Base-by-base conservation (phyloP, 2,888 invertebrate genomes). In the Orchesella flavescens region DNA sequence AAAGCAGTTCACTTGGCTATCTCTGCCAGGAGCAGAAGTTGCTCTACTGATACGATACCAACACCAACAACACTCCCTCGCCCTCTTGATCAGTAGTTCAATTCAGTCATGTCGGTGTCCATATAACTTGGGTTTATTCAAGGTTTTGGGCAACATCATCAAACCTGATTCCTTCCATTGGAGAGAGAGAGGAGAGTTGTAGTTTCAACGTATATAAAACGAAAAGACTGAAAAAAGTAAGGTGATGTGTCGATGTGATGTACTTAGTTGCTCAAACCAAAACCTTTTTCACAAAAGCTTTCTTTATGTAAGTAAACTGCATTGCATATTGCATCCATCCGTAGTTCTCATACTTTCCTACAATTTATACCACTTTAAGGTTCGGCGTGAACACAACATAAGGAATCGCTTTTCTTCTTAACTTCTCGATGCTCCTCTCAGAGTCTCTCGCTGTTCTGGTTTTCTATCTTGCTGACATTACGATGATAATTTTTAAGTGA, bases 71-170 rank as follows among this genome's bases (percentile, higher is more conserved):
- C 76, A 76, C 76, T 77, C 76, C 82, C 72, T 83, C 76, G 34
- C 53, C 43, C 61, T 55, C 19, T 79, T 72, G 57, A 63, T 82
- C 61, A 76, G 82, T 72, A 76, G 71, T 76, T 82, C 75, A 76
- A 43, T 68, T 81, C 74, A 76, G 76, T 53, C 72, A 83, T 82
- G 82, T 72, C 65, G 72, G 76, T 83, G 82, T 82, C 81, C 75
- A 69, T 49, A 21, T 82, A 69, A 49, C 44, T 23, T 49, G 46
- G 1, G 5, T 69, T 49, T 23, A 44, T 66, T 68, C 68, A 55
- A 68, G 59, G 63, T 71, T 74, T 82, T 9, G 34, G 57, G 21
- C 61, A 66, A 61, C 71, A 55, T 57, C 65, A 46, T 63, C 75
- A 74, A 82, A 75, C 81, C 59, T 75, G 75, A 82, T 71, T 82